Base-by-base conservation (phyloP, 2,888 invertebrate species). In the Caenorhabditis sp. region DNA sequence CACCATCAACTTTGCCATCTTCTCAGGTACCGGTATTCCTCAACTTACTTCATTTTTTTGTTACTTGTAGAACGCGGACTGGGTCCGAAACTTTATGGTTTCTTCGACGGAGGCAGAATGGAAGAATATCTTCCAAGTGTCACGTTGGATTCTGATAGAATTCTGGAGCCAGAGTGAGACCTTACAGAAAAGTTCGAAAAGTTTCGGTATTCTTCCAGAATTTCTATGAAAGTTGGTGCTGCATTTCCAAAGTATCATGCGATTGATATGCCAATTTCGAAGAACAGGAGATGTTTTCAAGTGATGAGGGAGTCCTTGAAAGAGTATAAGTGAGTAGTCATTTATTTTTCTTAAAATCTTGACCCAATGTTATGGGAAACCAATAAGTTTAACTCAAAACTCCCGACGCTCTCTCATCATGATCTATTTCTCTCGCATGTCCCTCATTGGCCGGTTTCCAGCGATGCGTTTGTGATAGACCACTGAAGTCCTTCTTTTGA, bases 391-490 rank as follows among this genome's bases (percentile, higher is more conserved):
- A 80, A 35, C 49, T 31, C 56, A 74, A 41, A 12, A 81, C 64
- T 24, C 81, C 75, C 41, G 74, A 38, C 0, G 81, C 81, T 19
- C 81, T 61, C 24, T 74, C 81, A 58, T 81, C 81, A 47, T 75
- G 68, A 24, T 81, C 81, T 2, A 75, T 58, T n/a, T 75, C 69
- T 58, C 81, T 41, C 4, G 75, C 70, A n/a, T 75, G 61, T 10
- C 69, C 75, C 5, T 54, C 61, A 41, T 81, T 81, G 4, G 75
- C 69, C 12, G 81, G 81, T 22, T 75, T 28, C 81, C 81, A 81
- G 28, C 73, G 74, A 61, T 69, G 74, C 8, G 79, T 80, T 41
- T 80, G 72, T 31, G 72, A 68, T 12, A 80, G 28, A 19, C 19
- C 22, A 26, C 73, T 59, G 10, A 73, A 26, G n/a, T 49, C 49